These are phyloP conservation scores for Chroicocephalus ridibundus DNA, from an alignment of 2,113 vertebrate species.

Conservation along the genomic window DNA sequence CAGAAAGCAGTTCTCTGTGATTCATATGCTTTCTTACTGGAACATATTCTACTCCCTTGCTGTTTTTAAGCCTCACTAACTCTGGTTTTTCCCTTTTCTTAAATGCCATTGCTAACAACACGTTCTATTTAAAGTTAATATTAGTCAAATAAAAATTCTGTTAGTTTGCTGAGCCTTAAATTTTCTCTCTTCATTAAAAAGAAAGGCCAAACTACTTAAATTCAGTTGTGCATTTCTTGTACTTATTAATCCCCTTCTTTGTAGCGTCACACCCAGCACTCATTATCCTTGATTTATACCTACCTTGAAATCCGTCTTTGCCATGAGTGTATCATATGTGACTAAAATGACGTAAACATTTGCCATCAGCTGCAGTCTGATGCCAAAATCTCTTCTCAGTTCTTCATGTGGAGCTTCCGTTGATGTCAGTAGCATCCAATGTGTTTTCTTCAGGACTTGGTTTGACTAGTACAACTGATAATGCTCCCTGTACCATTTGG, in stretches of 20 bases:
- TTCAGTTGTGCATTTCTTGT: not conserved
- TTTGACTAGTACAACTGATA: not conserved
- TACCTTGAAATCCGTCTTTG: not conserved
- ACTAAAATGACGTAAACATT: not conserved
- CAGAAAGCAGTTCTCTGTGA: slow-evolving; percentile 57
- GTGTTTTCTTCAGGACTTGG: not conserved
- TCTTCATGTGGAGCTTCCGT: not conserved
- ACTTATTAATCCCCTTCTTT: not conserved
- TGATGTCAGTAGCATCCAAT: not conserved
- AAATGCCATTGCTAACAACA: slow-evolving; percentile 58
- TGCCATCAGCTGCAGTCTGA: not conserved
- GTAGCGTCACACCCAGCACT: not conserved
- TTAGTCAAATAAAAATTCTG: slow-evolving; percentile 60
- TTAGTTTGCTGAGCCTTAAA: slow-evolving; percentile 11
- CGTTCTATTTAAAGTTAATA: slow-evolving; percentile 62
- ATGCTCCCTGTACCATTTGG: not conserved
- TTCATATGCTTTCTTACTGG: slow-evolving; percentile 38
- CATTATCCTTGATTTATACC: not conserved
- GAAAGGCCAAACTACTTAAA: not conserved
- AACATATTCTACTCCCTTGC: slow-evolving; percentile 32
- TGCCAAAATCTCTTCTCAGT: not conserved
- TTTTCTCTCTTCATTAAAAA: slow-evolving; percentile 17
- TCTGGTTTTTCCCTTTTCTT: slow-evolving; percentile 48
- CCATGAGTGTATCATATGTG: not conserved
- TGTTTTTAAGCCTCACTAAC: slow-evolving; percentile 49